Evolutionary conservation across 2,797 vertebrate species (phyloP), one percentile per base, ranked within the genome.

Genomic region (Gobionotothen gibberifrons): DNA sequence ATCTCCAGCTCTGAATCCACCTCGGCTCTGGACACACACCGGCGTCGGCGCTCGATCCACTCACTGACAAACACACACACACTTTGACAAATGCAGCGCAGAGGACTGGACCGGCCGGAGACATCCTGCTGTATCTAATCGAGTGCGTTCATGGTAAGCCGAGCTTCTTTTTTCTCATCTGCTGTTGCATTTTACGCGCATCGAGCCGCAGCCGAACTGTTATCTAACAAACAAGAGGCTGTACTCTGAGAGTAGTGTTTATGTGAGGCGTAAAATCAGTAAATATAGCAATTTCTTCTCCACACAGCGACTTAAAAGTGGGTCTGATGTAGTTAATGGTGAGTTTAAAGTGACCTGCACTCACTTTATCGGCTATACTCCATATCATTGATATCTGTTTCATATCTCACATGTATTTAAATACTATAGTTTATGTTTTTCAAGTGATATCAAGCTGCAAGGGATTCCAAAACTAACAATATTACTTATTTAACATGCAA

Each of bases 121-220:
- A 16, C 54, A 66, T 39, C 43, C 16, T 15, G 12, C 62, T 26
- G 51, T 4, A 21, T 72, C 74, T 68, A 71, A 83, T 60, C 63
- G 52, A 44, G 59, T 47, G 64, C 66, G 59, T 72, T 74, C 56
- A 85, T 86, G 90, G 91, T 91, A 82, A 86, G 87, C 14, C 19
- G 7, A 36, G 32, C 32, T 5, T 15, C 3, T 54, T 53, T 26
- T 26, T 9, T n/a, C 29, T 1, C 8, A 46, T 72, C 12, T 55
- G 17, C 65, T 74, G 56, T 63, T 47, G 21, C 10, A 36, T 74
- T 86, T 82, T 69, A 63, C 76, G 72, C 74, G 15, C 1, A 52
- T 39, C 66, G 19, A 73, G 11, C 40, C 13, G n/a, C 46, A 17
- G 51, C 17, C 22, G 14, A 65, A 51, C 17, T 69, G 43, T n/a